Evolutionary conservation across 2,113 vertebrate species (phyloP).

Genomic region (Peromyscus leucopus): DNA sequence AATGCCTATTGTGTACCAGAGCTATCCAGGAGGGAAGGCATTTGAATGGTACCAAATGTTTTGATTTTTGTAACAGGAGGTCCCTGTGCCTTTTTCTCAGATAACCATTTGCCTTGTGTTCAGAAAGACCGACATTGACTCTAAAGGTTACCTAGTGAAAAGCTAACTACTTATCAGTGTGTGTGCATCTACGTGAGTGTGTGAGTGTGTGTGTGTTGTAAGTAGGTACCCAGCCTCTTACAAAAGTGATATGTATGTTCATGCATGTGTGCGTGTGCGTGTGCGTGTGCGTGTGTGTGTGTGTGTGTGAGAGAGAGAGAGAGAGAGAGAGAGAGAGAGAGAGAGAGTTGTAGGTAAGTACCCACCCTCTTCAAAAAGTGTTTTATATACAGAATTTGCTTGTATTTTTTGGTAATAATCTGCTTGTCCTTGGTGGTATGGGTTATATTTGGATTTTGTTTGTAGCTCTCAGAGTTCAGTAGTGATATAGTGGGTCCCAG

Average conservation of each 20-base stretch:
- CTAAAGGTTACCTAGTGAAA: constrained; percentile 73
- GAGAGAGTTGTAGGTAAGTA: not conserved
- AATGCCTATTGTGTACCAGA: constrained; percentile 82
- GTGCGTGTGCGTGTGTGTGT: not conserved
- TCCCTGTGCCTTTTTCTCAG: constrained; percentile 74
- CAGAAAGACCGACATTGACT: constrained; percentile 55
- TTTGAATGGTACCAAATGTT: constrained; percentile 85
- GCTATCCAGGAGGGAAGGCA: constrained; percentile 68
- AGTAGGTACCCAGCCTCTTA: constrained; percentile 36
- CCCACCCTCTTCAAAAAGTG: constrained; percentile 54
- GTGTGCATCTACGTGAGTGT: not conserved
- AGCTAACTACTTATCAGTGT: constrained; percentile 69
- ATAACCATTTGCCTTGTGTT: constrained; percentile 79
- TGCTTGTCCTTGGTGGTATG: constrained; percentile 64
- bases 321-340: too few relatives aligned
- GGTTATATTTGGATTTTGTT: constrained; percentile 47
- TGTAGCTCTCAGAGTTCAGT: constrained; percentile 41
- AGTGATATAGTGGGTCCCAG: not conserved
- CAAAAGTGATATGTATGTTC: not conserved
- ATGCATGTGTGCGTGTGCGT: not conserved
- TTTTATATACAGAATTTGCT: constrained; percentile 66
- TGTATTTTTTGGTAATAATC: constrained; percentile 58
- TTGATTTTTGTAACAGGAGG: constrained; percentile 83
- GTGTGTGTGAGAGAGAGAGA: not conserved
- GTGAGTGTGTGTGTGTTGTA: not conserved